Percentiles rank a stretch among this genome's conserved stretches.
These are phyloP conservation scores for Plebejus argus DNA, from an alignment of 2,888 invertebrate genomes.

Conservation along the genomic window DNA sequence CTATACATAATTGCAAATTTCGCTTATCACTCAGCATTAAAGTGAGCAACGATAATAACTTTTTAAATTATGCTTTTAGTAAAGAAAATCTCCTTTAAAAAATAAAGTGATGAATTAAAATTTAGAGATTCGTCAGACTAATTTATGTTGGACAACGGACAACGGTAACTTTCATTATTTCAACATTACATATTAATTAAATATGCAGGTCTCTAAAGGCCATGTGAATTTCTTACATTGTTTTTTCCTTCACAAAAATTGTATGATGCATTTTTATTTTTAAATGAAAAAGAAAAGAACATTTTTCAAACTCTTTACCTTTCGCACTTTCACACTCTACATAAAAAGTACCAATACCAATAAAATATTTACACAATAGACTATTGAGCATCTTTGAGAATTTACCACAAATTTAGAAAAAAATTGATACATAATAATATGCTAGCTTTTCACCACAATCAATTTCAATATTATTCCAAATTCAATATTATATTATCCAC, in stretches of 20 bases:
- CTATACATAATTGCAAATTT: too few species aligned
- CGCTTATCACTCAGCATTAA: too few species aligned
- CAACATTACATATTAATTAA: not conserved
- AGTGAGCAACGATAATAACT: too few species aligned
- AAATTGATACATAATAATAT: too few species aligned
- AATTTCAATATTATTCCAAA: too few species aligned
- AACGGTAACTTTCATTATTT: constrained; percentile 1
- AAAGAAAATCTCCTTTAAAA: not conserved
- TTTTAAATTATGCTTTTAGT: not conserved
- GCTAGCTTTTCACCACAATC: too few species aligned
- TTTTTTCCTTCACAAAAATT: not conserved
- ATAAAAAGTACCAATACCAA: too few species aligned
- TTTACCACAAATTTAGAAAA: too few species aligned
- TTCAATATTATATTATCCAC: too few species aligned
- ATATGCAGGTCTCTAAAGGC: not conserved
- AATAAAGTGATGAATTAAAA: not conserved
- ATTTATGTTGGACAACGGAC: not conserved
- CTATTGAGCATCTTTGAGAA: too few species aligned
- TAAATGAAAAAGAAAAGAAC: not conserved
- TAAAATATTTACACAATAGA: not conserved
- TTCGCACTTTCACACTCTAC: too few species aligned
- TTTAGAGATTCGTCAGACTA: not conserved
- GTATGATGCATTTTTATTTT: not conserved
- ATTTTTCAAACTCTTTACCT: not conserved
- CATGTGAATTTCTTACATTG: not conserved